Evolutionary conservation across 2,113 vertebrate genomes (phyloP), one percentile per base, ranked within the genome.

Genomic region (Pluvialis apricaria): DNA sequence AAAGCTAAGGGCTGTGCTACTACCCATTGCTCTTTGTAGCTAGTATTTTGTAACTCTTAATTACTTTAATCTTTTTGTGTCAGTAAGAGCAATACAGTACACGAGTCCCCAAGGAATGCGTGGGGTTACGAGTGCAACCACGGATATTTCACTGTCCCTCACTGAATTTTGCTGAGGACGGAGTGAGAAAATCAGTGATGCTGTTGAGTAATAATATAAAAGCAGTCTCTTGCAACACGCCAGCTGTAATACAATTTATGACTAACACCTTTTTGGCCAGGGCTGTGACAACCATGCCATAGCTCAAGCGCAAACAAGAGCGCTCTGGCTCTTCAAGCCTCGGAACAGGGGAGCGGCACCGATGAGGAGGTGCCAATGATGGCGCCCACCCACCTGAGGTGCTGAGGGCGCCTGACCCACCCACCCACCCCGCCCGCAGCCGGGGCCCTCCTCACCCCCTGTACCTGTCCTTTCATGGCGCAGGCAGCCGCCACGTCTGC

Each of bases 31-130:
- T 73, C 15, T 73, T 61, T 31, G 8, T 24, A 42, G 42, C 15
- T 34, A 26, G 24, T 36, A 38, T 36, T 65, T 54, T 38, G 15
- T 34, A 75, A 52, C 49, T 61, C 42, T 57, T 17, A 44, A 38
- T 36, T 64, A 52, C 20, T 73, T 90, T 31, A 15, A 51, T 14
- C 28, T 36, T 60, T 18, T 38, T 28, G n/a, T 1, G 0, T 58
- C n/a, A 44, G 8, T 11, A 44, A 44, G 26, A 31, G 36, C 22
- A 24, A 22, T 4, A 70, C 18, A 19, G 18, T 8, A 9, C 44
- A 2, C 1, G 36, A n/a, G 34, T 79, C 15, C 32, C 19, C n/a
- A 20, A 24, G 32, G 52, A 42, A n/a, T 0, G 0, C 26, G 4
- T 2, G 5, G 24, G 13, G 3, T 54, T 80, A 47, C 40, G 24